Base-by-base conservation (phyloP, 2,888 invertebrate species). In the Tiphia femorata region DNA sequence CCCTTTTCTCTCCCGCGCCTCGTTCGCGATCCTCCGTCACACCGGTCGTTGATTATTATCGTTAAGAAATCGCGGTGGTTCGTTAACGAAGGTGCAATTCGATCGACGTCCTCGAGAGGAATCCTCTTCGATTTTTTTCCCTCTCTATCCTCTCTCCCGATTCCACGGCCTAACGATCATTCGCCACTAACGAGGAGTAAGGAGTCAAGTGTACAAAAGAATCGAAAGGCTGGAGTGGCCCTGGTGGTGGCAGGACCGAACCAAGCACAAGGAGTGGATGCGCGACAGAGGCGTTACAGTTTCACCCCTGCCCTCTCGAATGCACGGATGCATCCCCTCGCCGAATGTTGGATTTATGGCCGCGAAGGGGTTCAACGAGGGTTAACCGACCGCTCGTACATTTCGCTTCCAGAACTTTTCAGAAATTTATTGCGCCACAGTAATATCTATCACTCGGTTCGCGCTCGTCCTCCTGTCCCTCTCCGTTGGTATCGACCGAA, bases 381-480 rank as follows among this genome's bases (percentile, higher is more conserved):
- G 40, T 48, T 35, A 41, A 41, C 40, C 42, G 33, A 20, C 33
- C 16, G 17, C 27, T 14, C 48, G 25, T 60, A 57, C 49, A 49
- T 53, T 53, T 47, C 49, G 49, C 14, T 43, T 53, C 49, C 58
- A 58, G 49, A 53, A 53, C 46, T 58, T 61, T 61, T 58, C 25
- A 12, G 41, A 37, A 46, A 52, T 60, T 60, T 57, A 60, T 60
- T 16, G 41, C 27, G 16, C 19, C 12, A 33, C 33, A 14, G 33
- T 33, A 33, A 33, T 33, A 33, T 33, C 33, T 33, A 33, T 33
- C 33, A 33, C 33, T 33, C 33, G 33, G 14, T 14, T 14, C n/a
- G 33, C 33, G 33, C 33, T 33, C 33, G 33, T 33, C 33, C n/a
- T n/a, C n/a, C 33, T 33, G n/a, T n/a, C 12, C 33, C 33, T 33